Evolutionary conservation across 2,888 invertebrate genomes (phyloP).

Genomic region (Stegophylla sp.): DNA sequence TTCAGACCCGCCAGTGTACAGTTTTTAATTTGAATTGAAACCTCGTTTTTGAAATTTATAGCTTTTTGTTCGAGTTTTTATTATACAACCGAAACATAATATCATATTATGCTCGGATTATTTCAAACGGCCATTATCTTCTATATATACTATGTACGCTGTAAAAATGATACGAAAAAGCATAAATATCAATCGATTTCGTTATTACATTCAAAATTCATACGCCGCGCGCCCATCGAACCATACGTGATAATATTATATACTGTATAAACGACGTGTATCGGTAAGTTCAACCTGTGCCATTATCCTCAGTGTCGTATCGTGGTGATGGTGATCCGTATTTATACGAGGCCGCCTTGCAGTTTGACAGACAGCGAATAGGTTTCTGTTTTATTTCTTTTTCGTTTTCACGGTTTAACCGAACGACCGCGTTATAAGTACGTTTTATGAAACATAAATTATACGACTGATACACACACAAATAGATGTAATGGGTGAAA

Average conservation of each 20-base stretch:
- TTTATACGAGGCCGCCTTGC: slow-evolving; percentile 25
- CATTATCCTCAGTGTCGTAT: slow-evolving; percentile 13
- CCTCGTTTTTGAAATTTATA: no score
- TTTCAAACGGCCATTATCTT: no score
- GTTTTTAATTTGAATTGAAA: no score
- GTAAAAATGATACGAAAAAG: no score
- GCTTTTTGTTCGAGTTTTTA: no score
- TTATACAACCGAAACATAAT: no score
- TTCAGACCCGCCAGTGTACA: no score
- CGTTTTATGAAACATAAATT: slow-evolving; percentile 46
- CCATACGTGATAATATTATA: not conserved
- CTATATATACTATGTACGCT: no score
- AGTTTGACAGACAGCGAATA: slow-evolving; percentile 34
- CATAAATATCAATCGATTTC: no score
- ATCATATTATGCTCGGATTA: no score
- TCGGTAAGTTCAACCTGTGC: not conserved
- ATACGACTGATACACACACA: slow-evolving; percentile 26
- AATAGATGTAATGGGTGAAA: slow-evolving; percentile 10
- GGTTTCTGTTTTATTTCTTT: slow-evolving; percentile 42
- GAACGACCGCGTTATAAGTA: slow-evolving; percentile 24
- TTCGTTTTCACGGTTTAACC: slow-evolving; percentile 30
- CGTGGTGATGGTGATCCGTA: slow-evolving; percentile 25
- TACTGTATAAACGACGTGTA: not conserved
- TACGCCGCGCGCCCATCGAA: not conserved
- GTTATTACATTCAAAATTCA: slow-evolving; percentile 5